phyloP scores from a whole-genome alignment of 64 coral and sea anemone species.

The Platygyra sinensis region DNA sequence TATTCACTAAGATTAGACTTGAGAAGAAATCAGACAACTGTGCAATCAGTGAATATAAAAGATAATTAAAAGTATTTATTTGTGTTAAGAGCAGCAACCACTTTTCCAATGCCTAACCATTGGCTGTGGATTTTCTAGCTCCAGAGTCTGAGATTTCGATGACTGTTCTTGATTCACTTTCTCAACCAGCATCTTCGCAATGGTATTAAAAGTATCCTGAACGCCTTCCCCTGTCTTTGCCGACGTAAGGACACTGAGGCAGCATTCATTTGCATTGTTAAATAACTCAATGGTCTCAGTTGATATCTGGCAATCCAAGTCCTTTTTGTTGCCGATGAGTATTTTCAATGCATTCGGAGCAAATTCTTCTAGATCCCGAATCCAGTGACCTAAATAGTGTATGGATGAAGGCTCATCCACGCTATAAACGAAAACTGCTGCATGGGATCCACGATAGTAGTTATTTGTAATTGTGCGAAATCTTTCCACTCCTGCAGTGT shows the following conservation, averaged over 20 bases:
- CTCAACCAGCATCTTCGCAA: slow-evolving; percentile 49
- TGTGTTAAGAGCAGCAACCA: slow-evolving; percentile 46
- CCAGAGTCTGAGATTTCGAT: slow-evolving; percentile 3
- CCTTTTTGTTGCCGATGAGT: slow-evolving; percentile 82
- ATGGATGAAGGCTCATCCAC: slow-evolving; percentile 71
- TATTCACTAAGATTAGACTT: too few relatives aligned
- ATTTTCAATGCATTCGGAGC: slow-evolving; percentile 75
- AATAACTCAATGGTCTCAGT: slow-evolving; percentile 59
- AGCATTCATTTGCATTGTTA: slow-evolving; percentile 65
- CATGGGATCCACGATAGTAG: slow-evolving; percentile 83
- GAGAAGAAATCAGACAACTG: too few relatives aligned
- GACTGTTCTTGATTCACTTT: not conserved
- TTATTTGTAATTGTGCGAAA: slow-evolving; percentile 84
- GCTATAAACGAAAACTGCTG: slow-evolving; percentile 71
- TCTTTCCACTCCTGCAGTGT: slow-evolving; percentile 89
- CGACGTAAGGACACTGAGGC: slow-evolving; percentile 45
- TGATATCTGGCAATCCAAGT: slow-evolving; percentile 58
- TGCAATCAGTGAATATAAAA: too few relatives aligned
- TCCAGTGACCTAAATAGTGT: slow-evolving; percentile 78
- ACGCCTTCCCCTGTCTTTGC: slow-evolving; percentile 89
- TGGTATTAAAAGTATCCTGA: slow-evolving; percentile 42
- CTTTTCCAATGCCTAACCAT: not conserved
- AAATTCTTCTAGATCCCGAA: slow-evolving; percentile 64
- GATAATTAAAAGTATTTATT: too few relatives aligned
- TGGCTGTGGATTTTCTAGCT: slow-evolving; percentile 50